Percentiles rank a stretch among this genome's conserved stretches.
Conservation (phyloP, 2,113 vertebrate species). For the Malurus elegans region DNA sequence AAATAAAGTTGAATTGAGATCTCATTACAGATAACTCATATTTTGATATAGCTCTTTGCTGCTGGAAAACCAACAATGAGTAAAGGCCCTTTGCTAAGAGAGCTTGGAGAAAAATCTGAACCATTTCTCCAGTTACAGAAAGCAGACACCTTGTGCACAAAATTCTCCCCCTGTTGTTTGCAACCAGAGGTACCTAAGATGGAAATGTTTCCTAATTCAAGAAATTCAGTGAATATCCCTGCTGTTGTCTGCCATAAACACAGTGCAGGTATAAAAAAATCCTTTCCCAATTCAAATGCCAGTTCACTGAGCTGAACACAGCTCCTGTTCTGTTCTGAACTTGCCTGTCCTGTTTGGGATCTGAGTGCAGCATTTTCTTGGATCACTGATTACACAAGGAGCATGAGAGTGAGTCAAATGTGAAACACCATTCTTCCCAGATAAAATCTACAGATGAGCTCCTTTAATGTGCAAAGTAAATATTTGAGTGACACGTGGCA, state of each 20-base stretch:
- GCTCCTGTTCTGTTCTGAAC: neutral
- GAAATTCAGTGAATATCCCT: neutral
- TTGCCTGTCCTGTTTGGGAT: neutral
- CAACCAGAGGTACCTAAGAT: neutral
- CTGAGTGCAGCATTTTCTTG: neutral
- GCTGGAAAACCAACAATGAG: neutral
- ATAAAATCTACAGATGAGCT: slow-evolving; percentile 8
- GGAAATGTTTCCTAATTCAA: neutral
- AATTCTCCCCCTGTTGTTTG: neutral
- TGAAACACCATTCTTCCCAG: neutral
- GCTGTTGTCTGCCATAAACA: neutral
- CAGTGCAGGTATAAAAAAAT: neutral
- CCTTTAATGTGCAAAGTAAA: neutral
- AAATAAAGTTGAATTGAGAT: neutral
- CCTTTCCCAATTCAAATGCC: neutral
- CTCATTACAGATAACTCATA: neutral
- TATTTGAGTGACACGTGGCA: neutral
- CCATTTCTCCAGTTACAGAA: neutral
- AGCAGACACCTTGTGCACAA: neutral
- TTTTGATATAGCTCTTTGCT: neutral
- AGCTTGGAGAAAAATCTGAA: neutral
- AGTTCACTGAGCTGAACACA: neutral
- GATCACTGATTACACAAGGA: neutral
- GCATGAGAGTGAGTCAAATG: slow-evolving; percentile 1
- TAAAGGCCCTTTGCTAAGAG: neutral